Base-by-base conservation (phyloP, 1,140 invertebrate species). In the Drosophila ambigua region DNA sequence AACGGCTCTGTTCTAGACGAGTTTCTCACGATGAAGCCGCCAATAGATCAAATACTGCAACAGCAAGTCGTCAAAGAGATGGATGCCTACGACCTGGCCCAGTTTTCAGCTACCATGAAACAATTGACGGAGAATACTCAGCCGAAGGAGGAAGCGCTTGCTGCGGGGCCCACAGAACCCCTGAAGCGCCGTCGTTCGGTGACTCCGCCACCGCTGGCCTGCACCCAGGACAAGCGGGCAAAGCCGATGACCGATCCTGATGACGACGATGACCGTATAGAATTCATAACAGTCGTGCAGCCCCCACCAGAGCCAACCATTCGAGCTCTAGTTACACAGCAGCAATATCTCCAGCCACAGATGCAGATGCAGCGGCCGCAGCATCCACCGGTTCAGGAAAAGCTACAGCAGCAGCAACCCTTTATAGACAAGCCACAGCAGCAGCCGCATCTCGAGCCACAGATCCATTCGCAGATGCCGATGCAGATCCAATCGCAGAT, bases 1-100 rank as follows among this genome's bases (percentile, higher is more conserved):
- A 87, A 85, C 46, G 81, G 81, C 5, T 72, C 63, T 0, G 57
- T 63, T 2, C 60, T 87, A 8, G 66, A 82, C 5, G 82, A 87
- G 43, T 87, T 88, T 44, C 35, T 87, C 2, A 75, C 72, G 6
- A 50, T 82, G 7, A 87, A 78, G 23, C 49, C 72, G 11, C 16
- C 39, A 0, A 31, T 39, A 13, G 11, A 13, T 13, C 35, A 13
- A 39, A 5, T 16, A n/a, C 45, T 23, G 48, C 49, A n/a, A 46
- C 74, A 31, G 66, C 51, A 13, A 35, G 26, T 35, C 5, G 26
- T 2, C 15, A 28, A 5, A 5, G 13, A 13, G 7, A 9, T 16
- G 16, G 20, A n/a, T 9, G 24, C 8, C 2, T 60, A 44, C 52
- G 64, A 74, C 4, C 31, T 66, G 24, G 23, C 13, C 5, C 72